phyloP scores from a whole-genome alignment of 1,140 invertebrate species.

The Caenorhabditis tropicalis region DNA sequence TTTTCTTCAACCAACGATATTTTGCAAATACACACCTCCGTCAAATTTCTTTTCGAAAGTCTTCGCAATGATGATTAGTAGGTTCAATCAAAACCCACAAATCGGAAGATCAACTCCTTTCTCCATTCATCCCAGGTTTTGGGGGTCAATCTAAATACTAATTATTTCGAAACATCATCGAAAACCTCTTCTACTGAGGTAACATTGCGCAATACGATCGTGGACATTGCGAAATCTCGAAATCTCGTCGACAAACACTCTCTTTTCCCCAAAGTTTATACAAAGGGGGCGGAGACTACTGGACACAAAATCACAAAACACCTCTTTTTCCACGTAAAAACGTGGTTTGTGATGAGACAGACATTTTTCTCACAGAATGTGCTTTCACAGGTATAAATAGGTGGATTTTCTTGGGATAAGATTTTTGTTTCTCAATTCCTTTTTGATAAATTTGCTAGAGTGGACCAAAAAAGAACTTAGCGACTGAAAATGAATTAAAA shows the following conservation, averaged over 20 bases:
- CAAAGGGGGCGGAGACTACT: conserved; percentile 1
- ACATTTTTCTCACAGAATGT: neutral
- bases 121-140: neutral
- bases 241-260: conserved; percentile 1
- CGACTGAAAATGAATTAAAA: too few species aligned
- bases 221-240: neutral
- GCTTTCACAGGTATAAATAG: neutral
- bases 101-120: neutral
- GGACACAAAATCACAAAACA: conserved; percentile 32
- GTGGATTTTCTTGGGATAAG: neutral
- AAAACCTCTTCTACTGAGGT: neutral
- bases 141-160: neutral
- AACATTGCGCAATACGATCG: conserved; percentile 6
- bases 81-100: neutral
- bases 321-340: neutral
- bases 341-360: neutral
- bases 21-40: too few species aligned
- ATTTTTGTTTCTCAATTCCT: neutral
- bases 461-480: too few species aligned
- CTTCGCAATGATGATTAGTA: neutral
- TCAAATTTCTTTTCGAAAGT: too few species aligned
- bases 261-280: neutral
- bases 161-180: neutral
- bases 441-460: too few species aligned
- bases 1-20: too few species aligned